Evolutionary conservation across 2,797 vertebrate species (phyloP).

Genomic region (Buceros bicornis): DNA sequence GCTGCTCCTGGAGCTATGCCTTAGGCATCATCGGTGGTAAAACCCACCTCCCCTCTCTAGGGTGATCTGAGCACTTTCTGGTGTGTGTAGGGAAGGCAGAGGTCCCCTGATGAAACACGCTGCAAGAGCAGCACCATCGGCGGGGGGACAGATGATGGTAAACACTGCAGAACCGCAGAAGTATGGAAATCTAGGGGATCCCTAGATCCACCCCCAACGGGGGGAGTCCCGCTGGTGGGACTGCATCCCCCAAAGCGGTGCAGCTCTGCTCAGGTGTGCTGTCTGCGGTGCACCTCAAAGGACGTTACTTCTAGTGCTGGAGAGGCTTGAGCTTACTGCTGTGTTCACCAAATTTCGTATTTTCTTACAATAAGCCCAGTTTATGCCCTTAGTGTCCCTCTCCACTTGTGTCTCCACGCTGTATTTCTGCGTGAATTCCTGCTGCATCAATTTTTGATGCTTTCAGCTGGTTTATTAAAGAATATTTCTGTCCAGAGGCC

Average conservation of each 20-base stretch:
- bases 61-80: not conserved
- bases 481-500: not conserved
- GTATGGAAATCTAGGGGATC: not conserved
- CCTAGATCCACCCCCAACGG: not conserved
- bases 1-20: not conserved
- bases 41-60: not conserved
- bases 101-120: not conserved
- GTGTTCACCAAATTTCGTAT: not conserved
- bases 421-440: not conserved
- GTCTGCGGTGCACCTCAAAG: not conserved
- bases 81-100: not conserved
- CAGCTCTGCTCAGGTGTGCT: not conserved
- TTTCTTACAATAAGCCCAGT: not conserved
- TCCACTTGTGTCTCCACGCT: not conserved
- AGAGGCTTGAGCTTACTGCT: not conserved
- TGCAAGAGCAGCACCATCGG: accelerated
- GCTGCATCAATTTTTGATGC: not conserved
- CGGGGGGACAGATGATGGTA: accelerated
- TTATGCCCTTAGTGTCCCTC: not conserved
- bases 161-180: not conserved
- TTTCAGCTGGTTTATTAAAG: not conserved
- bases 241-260: not conserved
- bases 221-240: not conserved
- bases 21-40: not conserved
- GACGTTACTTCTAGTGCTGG: not conserved